These are phyloP conservation scores for Grapholita molesta DNA, from an alignment of 1,140 invertebrate genomes.

Conservation along the genomic window DNA sequence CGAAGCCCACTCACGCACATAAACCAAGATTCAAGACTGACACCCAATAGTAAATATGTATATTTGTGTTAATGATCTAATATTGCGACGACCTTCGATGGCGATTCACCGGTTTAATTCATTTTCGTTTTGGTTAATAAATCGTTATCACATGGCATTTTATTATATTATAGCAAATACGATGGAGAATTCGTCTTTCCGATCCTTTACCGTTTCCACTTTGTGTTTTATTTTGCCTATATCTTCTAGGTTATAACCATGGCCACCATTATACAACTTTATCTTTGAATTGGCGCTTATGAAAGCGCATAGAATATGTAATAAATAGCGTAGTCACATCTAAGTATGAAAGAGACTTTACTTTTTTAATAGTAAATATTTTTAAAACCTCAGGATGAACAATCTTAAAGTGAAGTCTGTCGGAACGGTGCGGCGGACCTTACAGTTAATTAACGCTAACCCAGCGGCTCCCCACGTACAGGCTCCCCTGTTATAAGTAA, in stretches of 20 bases:
- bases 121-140: neutral
- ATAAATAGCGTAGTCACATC: too few relatives aligned
- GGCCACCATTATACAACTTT: too few relatives aligned
- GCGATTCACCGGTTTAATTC: neutral
- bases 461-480: slow-evolving; percentile 37
- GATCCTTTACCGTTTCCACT: neutral
- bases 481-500: slow-evolving; percentile 48
- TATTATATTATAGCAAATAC: neutral
- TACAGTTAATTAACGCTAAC: slow-evolving; percentile 34
- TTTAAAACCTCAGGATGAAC: neutral
- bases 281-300: too few relatives aligned
- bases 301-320: too few relatives aligned
- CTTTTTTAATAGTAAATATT: too few relatives aligned
- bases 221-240: neutral
- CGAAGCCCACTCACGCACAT: slow-evolving; percentile 51
- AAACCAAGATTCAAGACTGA: slow-evolving; percentile 25
- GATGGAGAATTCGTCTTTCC: neutral
- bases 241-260: too few relatives aligned
- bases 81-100: neutral
- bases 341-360: neutral
- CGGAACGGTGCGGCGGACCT: slow-evolving; percentile 8
- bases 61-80: neutral
- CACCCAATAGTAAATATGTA: neutral
- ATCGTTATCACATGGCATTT: neutral
- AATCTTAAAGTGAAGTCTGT: neutral